phyloP scores from a whole-genome alignment of 2,888 invertebrate genomes.

The Iphiclides podalirius region DNA sequence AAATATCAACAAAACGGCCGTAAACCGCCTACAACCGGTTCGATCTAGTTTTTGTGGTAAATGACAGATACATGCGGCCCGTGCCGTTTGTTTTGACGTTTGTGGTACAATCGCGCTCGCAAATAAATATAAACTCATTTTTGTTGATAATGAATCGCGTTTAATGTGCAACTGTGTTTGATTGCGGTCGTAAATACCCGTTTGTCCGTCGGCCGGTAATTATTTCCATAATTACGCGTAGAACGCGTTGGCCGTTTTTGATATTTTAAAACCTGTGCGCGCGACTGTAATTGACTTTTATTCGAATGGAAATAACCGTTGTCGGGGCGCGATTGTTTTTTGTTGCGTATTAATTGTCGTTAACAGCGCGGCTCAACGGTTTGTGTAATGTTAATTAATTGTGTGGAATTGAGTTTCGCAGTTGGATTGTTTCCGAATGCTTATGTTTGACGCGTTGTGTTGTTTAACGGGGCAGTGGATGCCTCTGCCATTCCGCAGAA shows the following conservation, averaged over 20 bases:
- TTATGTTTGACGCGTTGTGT: background rate
- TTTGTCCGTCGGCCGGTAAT: constrained; percentile 39
- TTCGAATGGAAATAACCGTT: constrained; percentile 19
- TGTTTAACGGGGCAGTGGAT: too few species aligned
- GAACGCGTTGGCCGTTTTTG: constrained; percentile 30
- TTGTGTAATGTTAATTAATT: constrained; percentile 19
- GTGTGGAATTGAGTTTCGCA: constrained; percentile 4
- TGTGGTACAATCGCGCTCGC: constrained; percentile 44
- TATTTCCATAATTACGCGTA: constrained; percentile 41
- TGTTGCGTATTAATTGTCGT: constrained; percentile 21
- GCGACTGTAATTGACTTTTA: constrained; percentile 23
- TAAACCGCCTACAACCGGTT: constrained; percentile 48
- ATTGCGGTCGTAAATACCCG: constrained; percentile 60
- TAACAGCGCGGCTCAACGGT: constrained; percentile 10
- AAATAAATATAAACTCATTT: constrained; percentile 75
- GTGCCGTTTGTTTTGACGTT: constrained; percentile 59
- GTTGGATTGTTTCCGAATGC: constrained; percentile 8
- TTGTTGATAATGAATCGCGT: constrained; percentile 76
- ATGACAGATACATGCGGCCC: constrained; percentile 46
- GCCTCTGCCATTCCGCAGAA: too few species aligned
- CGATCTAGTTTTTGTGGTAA: constrained; percentile 74
- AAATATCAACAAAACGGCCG: constrained; percentile 11
- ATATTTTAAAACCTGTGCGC: constrained; percentile 21
- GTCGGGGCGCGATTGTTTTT: constrained; percentile 15
- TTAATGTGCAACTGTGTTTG: constrained; percentile 71